Base-by-base conservation (phyloP, 2,113 vertebrate genomes). In the Numenius arquata region DNA sequence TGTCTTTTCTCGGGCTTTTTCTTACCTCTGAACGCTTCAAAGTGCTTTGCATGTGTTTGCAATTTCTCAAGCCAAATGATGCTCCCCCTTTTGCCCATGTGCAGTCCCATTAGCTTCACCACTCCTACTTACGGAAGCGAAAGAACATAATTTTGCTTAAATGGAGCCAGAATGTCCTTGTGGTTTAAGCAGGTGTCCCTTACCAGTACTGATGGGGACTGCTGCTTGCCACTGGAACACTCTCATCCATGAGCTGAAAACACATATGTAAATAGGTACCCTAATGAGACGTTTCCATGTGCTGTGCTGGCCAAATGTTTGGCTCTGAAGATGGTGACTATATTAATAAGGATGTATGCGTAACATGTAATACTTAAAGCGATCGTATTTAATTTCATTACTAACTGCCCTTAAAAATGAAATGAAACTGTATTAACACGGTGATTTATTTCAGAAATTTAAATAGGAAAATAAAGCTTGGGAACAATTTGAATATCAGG, bases 321-420 rank as follows among this genome's bases (percentile, higher is more conserved):
- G 66, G 73, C 79, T 87, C 74, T 20, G 58, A 75, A 66, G 76
- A 56, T 92, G 6, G 7, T 82, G 79, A 38, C 70, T 82, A 15
- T 81, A 55, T 93, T 87, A 71, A 89, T 93, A 90, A 89, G 95
- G 94, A 72, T 77, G 41, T 91, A 63, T 63, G 89, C 10, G 0
- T 68, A 90, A 75, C 29, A 13, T 85, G 78, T 48, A 85, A 85
- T 85, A 88, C 66, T 91, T 62, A 50, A 79, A 95, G 84, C 70
- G 52, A 52, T 72, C 5, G 2, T 96, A 88, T 89, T 95, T 96
- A 91, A 93, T 94, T 96, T 93, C 70, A 87, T 87, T 89, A 84
- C 94, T 89, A 92, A 92, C 92, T 96, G 87, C 68, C 93, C 89
- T 95, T 93, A 96, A 96, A 92, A 97, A 88, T 68, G 53, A 80